Evolutionary conservation across 1,140 invertebrate genomes (phyloP), one percentile per base, ranked within the genome.

Genomic region (Diorhabda carinulata): DNA sequence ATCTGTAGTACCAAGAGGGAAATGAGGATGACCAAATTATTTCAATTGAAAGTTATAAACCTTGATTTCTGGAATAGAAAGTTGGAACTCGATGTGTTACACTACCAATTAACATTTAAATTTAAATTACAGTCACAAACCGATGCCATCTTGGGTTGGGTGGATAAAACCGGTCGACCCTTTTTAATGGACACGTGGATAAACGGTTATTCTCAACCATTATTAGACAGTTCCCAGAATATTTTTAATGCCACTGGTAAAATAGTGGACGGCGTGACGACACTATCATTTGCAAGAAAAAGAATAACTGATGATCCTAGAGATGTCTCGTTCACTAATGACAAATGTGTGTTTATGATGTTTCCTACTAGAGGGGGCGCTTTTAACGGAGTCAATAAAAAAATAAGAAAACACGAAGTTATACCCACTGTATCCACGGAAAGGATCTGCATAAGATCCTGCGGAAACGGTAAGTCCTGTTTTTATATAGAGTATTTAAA

Each of bases 141-240:
- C 0, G 92, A 94, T 78, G 92, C 92, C 0, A 88, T 97, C 5
- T 83, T 97, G 9, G 94, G 94, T 6, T 95, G 93, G 91, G 90
- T 96, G 7, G 92, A 95, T 76, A 86, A 84, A 66, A 89, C 83
- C 25, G 91, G 90, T 4, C 83, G 91, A 25, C 88, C 90, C 47
- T 95, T 94, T 81, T 78, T 96, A 3, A 93, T 94, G 89, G 94
- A 97, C 79, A 92, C 91, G 1, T 97, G 92, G 91, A 88, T 95
- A 47, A 86, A 84, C 64, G 91, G 91, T 2, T 93, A 93, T 80
- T 87, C 86, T 7, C 83, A 88, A n/a, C 93, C 94, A 0, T 82
- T 89, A 3, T 79, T 95, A 5, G 94, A 97, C 81, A 78, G 83
- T 0, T 86, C 84, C 44, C 93, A 96, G 82, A 90, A 95, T 77